Evolutionary conservation across 2,113 vertebrate genomes (phyloP), one percentile per base, ranked within the genome.

Genomic region (Melanerpes formicivorus): DNA sequence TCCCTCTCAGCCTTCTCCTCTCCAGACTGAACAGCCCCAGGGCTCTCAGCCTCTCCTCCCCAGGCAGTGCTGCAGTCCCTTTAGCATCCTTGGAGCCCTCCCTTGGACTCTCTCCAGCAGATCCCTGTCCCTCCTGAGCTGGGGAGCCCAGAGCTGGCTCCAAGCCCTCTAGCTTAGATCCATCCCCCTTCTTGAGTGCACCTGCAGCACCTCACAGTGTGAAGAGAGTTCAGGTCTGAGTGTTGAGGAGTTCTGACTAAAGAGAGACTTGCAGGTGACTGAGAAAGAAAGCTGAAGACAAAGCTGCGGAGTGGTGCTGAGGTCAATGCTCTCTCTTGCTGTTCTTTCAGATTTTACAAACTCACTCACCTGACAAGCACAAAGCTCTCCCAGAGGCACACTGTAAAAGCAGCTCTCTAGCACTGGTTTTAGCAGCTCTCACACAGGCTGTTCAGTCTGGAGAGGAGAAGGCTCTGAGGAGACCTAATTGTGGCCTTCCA

Each of bases 151-250:
- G 37, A 37, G 37, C 37, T 37, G 37, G 37, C 34, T 34, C 34
- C 34, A 34, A 34, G 34, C 34, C 34, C 34, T 34, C 34, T 34
- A 34, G 34, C 34, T 34, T 34, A 34, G 34, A 34, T 34, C 34
- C 34, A 34, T 34, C 34, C 34, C 34, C 50, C 22, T 65, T 91
- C 64, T 90, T 37, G 84, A 88, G 86, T 50, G 54, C 32, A 48
- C 5, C 2, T 91, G 69, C 48, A 86, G 62, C 29, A 88, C 37
- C 58, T 72, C 34, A 26, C 1, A 72, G 32, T 34, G 40, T 79
- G 85, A 91, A 85, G 84, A 81, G 62, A 90, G 69, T 91, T 95
- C 83, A 84, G 70, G 58, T 95, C 67, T 95, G 92, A 95, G 76
- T 91, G 69, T 80, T 94, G 37, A 93, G 65, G 76, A 93, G 65